These are phyloP conservation scores for Hydractinia symbiolongicarpus DNA, from an alignment of 30 jellyfish, hydroid and myxozoan genomes.

Conservation along the genomic window DNA sequence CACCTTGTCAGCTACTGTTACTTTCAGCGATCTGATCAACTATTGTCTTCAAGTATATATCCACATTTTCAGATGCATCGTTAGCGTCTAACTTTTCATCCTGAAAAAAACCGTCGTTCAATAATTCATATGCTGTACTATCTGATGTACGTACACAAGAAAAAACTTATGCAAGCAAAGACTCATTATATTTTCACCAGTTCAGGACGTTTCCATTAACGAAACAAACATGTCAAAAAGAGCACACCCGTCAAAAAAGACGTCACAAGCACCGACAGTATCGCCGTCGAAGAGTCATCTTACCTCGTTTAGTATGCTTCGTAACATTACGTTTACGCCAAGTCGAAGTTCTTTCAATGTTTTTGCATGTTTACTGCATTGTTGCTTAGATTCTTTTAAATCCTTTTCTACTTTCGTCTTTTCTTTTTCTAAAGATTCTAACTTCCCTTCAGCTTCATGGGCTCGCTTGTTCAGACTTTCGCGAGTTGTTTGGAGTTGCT, in stretches of 20 bases:
- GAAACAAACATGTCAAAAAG: too few species aligned
- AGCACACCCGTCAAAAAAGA: too few species aligned
- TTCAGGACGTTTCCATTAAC: too few species aligned
- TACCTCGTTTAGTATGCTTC: conserved; percentile 75
- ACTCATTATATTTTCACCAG: too few species aligned
- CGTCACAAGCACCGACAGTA: too few species aligned
- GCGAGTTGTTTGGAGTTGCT: conserved; percentile 44
- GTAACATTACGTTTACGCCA: conserved; percentile 70
- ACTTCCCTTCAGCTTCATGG: conserved; percentile 37
- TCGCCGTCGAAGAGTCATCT: background rate
- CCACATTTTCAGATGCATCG: conserved; percentile 38
- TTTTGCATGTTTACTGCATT: conserved; percentile 19
- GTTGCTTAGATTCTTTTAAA: conserved; percentile 26
- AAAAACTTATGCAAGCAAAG: too few species aligned
- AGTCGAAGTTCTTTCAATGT: conserved; percentile 54
- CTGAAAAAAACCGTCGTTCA: conserved; percentile 2
- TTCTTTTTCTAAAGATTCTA: conserved; percentile 28
- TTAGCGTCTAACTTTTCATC: conserved; percentile 38
- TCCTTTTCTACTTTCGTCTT: conserved; percentile 34
- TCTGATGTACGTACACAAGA: too few species aligned
- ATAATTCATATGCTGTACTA: too few species aligned
- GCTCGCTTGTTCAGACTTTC: conserved; percentile 34
- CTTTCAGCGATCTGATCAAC: conserved; percentile 35
- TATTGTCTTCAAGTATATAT: conserved; percentile 33
- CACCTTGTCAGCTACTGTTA: conserved; percentile 5